phyloP scores from a whole-genome alignment of 2,888 invertebrate species.

The Siphlonurus alternatus region DNA sequence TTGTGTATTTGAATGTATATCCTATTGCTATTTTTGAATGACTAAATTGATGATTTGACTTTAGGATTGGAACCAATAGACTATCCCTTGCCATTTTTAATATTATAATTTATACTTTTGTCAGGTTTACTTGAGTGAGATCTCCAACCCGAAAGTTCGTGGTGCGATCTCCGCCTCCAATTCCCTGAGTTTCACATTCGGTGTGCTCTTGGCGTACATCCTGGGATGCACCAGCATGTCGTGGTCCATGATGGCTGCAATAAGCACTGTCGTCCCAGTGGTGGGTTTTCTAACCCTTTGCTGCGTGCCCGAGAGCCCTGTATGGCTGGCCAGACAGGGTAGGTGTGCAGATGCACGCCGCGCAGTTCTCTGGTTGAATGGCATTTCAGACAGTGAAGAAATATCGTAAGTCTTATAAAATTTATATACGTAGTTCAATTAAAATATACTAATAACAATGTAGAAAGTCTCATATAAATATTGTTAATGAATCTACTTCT shows the following conservation, averaged over 20 bases:
- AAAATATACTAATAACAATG: too few species aligned
- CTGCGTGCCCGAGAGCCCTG: slow-evolving; percentile 24
- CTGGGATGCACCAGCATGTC: neutral
- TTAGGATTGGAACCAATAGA: too few species aligned
- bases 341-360: slow-evolving; percentile 33
- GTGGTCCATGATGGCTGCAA: neutral
- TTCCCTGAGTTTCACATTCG: neutral
- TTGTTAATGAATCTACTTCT: neutral
- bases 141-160: neutral
- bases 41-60: too few species aligned
- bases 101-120: too few species aligned
- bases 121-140: slow-evolving; percentile 1
- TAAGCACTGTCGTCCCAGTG: neutral
- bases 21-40: too few species aligned
- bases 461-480: too few species aligned
- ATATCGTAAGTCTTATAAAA: neutral
- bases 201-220: neutral
- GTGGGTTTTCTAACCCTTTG: slow-evolving; percentile 9
- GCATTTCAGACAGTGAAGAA: slow-evolving; percentile 15
- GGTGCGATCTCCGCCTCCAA: neutral
- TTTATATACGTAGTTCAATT: too few species aligned
- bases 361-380: slow-evolving; percentile 36
- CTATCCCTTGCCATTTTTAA: too few species aligned
- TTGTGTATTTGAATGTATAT: too few species aligned
- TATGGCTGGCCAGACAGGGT: slow-evolving; percentile 26